Base-by-base conservation (phyloP, 2,797 vertebrate species). In the Onychomys torridus region DNA sequence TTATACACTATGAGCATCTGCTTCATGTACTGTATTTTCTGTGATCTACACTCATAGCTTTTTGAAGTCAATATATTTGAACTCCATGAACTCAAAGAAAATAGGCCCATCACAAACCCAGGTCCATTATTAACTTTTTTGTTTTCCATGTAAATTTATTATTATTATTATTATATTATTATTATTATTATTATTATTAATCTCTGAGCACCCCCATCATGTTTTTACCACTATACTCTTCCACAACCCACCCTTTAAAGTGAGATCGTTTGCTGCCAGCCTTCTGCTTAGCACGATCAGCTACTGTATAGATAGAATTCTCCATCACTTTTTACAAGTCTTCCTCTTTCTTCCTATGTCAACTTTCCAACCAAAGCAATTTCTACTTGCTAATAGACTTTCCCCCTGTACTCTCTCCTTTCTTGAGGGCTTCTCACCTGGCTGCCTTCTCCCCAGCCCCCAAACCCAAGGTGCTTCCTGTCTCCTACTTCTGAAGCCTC, bases 401-500 rank as follows among this genome's bases (percentile, higher is more conserved):
- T 40, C 5, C 11, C 43, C 7, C 5, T 61, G 57, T 16, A n/a
- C 25, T 19, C 34, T 19, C 25, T 16, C 67, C 59, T 79, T 46
- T 75, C 83, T 17, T 59, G 79, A 65, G 65, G 65, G 29, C 73
- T 59, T 83, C 87, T 90, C 73, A 43, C 76, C 71, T 37, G 83
- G 67, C 84, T 78, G 71, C 57, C 0, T 57, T 65, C 63, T 57
- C 85, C 81, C 49, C 46, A 17, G 0, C 69, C 76, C 76, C 37
- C 29, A 10, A 12, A 25, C 23, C 61, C 65, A n/a, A 37, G 46
- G 46, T 46, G 25, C 19, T 9, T 84, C 89, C 89, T 75, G 63
- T 25, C 21, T 52, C 87, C 76, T 89, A 77, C 37, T 85, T 61
- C 95, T 13, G 27, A 85, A 84, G 87, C 91, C 96, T 79, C 84